Conservation (phyloP, 2,113 vertebrate species). For the Dasyprocta punctata region DNA sequence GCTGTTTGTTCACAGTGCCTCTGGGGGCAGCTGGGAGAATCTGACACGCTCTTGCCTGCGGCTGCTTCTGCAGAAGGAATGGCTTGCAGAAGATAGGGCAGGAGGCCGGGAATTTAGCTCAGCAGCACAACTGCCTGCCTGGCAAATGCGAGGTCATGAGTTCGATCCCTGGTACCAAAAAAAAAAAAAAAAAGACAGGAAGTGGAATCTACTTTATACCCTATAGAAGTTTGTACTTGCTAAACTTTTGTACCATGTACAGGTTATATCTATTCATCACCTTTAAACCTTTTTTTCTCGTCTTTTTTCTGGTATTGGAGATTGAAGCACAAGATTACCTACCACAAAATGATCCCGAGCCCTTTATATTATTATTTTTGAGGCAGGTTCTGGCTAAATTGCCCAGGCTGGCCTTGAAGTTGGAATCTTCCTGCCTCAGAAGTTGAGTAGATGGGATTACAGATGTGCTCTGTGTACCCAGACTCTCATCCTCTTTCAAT, state of each 20-base stretch:
- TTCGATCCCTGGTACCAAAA: too few species aligned
- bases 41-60: not conserved
- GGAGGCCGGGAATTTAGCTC: too few species aligned
- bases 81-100: not conserved
- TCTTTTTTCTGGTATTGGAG: not conserved
- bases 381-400: not conserved
- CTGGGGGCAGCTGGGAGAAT: not conserved
- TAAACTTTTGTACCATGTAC: not conserved
- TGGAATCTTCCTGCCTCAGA: not conserved
- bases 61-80: not conserved
- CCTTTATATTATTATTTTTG: not conserved
- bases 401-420: not conserved
- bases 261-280: not conserved
- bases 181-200: too few species aligned
- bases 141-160: too few species aligned
- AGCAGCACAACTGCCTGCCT: too few species aligned
- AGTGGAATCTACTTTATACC: too few species aligned
- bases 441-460: not conserved
- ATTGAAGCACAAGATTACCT: not conserved
- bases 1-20: not conserved
- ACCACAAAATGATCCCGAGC: not conserved
- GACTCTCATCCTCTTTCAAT: not conserved
- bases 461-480: not conserved
- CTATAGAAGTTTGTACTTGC: not conserved
- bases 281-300: not conserved